A percentile compares a stretch with the other conserved stretches of the same genome.
These are phyloP conservation scores for Pelecanus crispus DNA, from an alignment of 2,113 vertebrate genomes.

Conservation along the genomic window DNA sequence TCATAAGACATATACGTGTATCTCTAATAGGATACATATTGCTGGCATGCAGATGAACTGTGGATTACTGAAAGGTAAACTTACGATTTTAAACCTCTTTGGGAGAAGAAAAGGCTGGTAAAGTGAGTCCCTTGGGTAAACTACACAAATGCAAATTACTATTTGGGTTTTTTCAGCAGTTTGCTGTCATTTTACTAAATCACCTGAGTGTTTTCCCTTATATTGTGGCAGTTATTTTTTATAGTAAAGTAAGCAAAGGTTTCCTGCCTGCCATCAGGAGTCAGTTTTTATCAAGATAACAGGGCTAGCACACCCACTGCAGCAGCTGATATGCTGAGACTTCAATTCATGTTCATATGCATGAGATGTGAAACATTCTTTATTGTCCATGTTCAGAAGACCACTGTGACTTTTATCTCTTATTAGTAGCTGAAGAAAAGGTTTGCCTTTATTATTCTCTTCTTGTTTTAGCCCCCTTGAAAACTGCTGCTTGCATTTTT, in stretches of 20 bases:
- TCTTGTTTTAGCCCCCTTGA: not conserved
- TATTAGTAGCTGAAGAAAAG: not conserved
- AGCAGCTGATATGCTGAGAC: not conserved
- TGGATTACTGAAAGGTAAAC: slow-evolving; percentile 9
- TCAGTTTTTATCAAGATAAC: not conserved
- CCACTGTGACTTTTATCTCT: not conserved
- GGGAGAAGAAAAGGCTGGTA: not conserved
- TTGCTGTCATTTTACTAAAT: not conserved
- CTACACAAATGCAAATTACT: not conserved
- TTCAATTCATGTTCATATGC: not conserved
- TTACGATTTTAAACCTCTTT: not conserved
- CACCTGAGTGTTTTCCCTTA: not conserved
- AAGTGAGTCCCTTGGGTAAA: not conserved
- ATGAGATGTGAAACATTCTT: not conserved
- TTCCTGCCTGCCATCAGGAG: not conserved
- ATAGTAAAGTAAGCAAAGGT: not conserved
- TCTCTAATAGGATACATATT: not conserved
- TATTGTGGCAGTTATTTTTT: not conserved
- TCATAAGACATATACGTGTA: not conserved
- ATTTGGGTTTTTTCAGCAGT: not conserved
- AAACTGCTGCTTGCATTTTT: not conserved
- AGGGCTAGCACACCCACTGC: not conserved
- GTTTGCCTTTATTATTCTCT: not conserved
- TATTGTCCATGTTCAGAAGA: not conserved
- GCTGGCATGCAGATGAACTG: not conserved